Percentiles rank a stretch among this genome's conserved stretches.
Evolutionary conservation across 1,140 invertebrate species (phyloP).

Genomic region (Drosophila pseudoobscura): DNA sequence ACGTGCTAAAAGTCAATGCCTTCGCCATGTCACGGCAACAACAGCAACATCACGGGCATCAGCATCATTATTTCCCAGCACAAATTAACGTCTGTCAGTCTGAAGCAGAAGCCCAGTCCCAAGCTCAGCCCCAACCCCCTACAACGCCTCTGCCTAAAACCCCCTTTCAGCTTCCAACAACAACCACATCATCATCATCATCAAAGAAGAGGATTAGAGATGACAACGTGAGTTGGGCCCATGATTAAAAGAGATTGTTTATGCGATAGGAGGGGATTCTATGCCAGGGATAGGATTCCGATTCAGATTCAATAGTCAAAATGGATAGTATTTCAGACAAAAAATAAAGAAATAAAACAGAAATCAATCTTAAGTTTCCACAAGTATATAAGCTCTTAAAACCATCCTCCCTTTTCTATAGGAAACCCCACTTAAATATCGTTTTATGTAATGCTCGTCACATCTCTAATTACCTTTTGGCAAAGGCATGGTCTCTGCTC

Average conservation of each 20-base stretch:
- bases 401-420: too few relatives aligned
- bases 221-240: conserved; percentile 20
- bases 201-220: conserved; percentile 11
- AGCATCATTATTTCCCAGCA: conserved; percentile 28
- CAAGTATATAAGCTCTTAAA: too few relatives aligned
- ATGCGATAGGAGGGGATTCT: too few relatives aligned
- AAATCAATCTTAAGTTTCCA: too few relatives aligned
- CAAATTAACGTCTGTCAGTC: conserved; percentile 61
- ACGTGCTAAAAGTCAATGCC: conserved; percentile 69
- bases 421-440: not conserved
- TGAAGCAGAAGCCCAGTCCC: conserved; percentile 13
- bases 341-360: too few relatives aligned
- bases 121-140: not conserved
- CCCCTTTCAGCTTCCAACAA: conserved; percentile 12
- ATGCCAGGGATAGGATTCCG: too few relatives aligned
- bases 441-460: not conserved
- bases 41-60: conserved; percentile 12
- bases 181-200: too few relatives aligned
- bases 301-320: too few relatives aligned
- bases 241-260: too few relatives aligned
- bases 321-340: too few relatives aligned
- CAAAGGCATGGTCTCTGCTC: conserved; percentile 11
- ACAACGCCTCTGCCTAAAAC: not conserved
- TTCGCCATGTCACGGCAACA: conserved; percentile 23
- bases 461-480: conserved; percentile 32